Evolutionary conservation across 2,888 invertebrate species (phyloP).

Genomic region (Dendrolimus pini): DNA sequence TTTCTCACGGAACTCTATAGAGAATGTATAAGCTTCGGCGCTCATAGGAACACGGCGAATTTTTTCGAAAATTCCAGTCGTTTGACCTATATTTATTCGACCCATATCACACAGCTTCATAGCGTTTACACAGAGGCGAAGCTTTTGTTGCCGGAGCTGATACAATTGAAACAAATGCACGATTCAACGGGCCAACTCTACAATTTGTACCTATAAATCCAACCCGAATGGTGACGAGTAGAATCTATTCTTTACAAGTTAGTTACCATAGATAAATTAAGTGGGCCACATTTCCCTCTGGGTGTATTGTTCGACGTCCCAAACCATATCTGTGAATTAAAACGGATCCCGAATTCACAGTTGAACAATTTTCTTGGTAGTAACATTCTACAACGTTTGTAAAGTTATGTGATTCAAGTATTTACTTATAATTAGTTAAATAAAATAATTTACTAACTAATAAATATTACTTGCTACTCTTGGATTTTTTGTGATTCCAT

Average conservation of each 20-base stretch:
- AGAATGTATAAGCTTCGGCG: conserved; percentile 20
- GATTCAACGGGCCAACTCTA: conserved; percentile 21
- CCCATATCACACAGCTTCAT: conserved; percentile 29
- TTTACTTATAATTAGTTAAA: no score
- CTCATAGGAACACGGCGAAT: conserved; percentile 9
- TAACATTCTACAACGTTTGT: neutral
- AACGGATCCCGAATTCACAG: neutral
- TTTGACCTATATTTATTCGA: conserved; percentile 21
- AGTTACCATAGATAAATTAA: neutral
- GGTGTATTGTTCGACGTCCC: neutral
- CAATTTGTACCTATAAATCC: conserved; percentile 25
- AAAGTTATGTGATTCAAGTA: no score
- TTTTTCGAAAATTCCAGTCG: conserved; percentile 23
- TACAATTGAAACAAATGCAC: conserved; percentile 39
- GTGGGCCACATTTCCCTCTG: neutral
- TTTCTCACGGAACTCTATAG: conserved; percentile 37
- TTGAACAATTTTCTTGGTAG: neutral
- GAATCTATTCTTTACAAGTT: conserved; percentile 4
- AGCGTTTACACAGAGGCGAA: conserved; percentile 29
- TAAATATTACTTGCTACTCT: no score
- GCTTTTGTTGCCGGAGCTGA: conserved; percentile 36
- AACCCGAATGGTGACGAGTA: conserved; percentile 18
- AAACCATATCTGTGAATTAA: neutral
- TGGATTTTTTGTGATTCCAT: no score
- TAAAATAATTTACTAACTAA: no score